phyloP scores from a whole-genome alignment of 2,888 invertebrate species.

The Molorchus minor region DNA sequence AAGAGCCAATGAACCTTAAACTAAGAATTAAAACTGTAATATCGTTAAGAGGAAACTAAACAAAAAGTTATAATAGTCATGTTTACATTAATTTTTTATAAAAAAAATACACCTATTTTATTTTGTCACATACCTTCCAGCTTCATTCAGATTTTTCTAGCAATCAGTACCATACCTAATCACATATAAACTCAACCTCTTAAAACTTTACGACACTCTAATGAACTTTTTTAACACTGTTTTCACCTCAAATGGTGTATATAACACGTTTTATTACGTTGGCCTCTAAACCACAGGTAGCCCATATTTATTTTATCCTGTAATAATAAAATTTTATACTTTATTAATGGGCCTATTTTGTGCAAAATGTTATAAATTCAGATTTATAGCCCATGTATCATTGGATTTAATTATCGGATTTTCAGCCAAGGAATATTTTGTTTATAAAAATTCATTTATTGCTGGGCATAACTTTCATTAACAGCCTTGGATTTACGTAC shows the following conservation, averaged over 20 bases:
- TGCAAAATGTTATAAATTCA: constrained; percentile 15
- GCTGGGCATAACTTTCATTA: not conserved
- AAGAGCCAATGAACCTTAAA: too few relatives aligned
- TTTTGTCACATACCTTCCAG: too few relatives aligned
- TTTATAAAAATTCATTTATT: not conserved
- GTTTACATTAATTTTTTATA: too few relatives aligned
- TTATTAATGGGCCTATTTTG: constrained; percentile 13
- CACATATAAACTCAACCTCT: too few relatives aligned
- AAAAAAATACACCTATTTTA: too few relatives aligned
- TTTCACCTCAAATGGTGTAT: not conserved
- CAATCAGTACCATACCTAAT: too few relatives aligned
- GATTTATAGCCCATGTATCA: constrained; percentile 16
- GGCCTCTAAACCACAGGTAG: not conserved
- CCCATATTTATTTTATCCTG: constrained; percentile 5
- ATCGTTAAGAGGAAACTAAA: too few relatives aligned
- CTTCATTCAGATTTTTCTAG: too few relatives aligned
- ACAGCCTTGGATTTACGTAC: too few relatives aligned
- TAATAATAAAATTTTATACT: constrained; percentile 14
- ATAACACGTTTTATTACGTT: constrained; percentile 9
- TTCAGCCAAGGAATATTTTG: not conserved
- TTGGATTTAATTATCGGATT: constrained; percentile 7
- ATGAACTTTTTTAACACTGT: constrained; percentile 1
- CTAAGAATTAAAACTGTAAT: too few relatives aligned
- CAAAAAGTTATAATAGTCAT: too few relatives aligned
- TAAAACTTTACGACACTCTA: too few relatives aligned